Base-by-base conservation (phyloP, 2,797 vertebrate species). In the Choloepus didactylus region DNA sequence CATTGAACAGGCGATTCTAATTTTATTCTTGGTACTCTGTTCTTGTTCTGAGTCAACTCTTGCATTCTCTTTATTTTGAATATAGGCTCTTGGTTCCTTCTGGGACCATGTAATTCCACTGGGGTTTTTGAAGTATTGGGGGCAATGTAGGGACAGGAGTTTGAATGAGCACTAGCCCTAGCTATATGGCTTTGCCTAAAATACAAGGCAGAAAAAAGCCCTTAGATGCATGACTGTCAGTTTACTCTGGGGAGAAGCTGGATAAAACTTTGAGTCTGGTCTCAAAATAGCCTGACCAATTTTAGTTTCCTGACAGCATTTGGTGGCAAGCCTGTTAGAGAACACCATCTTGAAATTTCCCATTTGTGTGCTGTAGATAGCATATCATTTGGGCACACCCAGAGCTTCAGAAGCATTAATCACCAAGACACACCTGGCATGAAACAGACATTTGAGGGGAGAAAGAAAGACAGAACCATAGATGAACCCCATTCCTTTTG, bases 301-400 rank as follows among this genome's bases (percentile, higher is more conserved):
- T 97, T 96, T 96, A 96, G 97, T 97, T 95, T 95, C 76, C 95
- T 96, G 93, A 97, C 95, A 97, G 95, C 96, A 95, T 97, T 97
- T 91, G 86, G 96, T 96, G 89, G 95, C 80, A 93, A 96, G 93
- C 72, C 86, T 96, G 95, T 93, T 92, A 81, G 87, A 95, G 94
- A 96, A 96, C 80, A 94, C 95, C 94, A 95, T 91, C 96, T 95
- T 97, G 95, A 96, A 95, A 88, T 69, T 93, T 89, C 91, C 96
- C 83, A 73, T 94, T 95, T 95, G 84, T 56, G 18, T 66, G 76
- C 81, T 92, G 92, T 64, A 94, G 92, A 94, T 75, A 97, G 95
- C 86, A 91, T 84, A 91, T 95, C 87, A 93, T 96, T 76, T 77
- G 44, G 79, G 51, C 93, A 96, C 83, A 51, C 76, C 95, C 91